Evolutionary conservation across 2,113 vertebrate genomes (phyloP), one percentile per base, ranked within the genome.

Genomic region (Stegostoma tigrinum): DNA sequence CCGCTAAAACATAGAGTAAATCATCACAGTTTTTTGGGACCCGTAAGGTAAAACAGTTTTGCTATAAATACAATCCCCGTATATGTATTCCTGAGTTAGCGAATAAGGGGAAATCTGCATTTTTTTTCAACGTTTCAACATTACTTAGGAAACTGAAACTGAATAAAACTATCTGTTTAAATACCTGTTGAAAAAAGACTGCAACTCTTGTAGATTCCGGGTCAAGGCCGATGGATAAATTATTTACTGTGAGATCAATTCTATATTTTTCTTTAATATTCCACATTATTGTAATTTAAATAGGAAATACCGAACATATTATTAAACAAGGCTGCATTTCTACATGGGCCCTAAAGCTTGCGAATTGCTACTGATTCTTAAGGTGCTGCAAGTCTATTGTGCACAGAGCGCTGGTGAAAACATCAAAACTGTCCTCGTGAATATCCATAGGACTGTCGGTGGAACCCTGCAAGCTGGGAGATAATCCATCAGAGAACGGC

Each of bases 331-430:
- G 94, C 94, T 95, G 42, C 30, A 95, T 52, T 70, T 72, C 42
- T 95, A 95, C 94, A 95, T 24, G 48, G 42, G 5, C 34, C 19
- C 67, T 95, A 72, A 0, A 23, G 48, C 42, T 95, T 72, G 24
- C 42, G n/a, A 95, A 95, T 72, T 5, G 94, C 66, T 72, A 95
- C 97, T 98, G 98, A 96, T 99, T 99, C 96, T 98, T 97, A 93
- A 99, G 97, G 96, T 98, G 97, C 27, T 98, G 98, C 95, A 98
- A 96, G 97, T 99, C 99, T 97, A 99, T 98, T 34, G 98, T 97
- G 97, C 98, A 99, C 96, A 99, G 97, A 78, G 98, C 99, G 98
- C 98, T 99, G 0, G 98, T 98, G 96, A 99, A 99, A 95, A 99
- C 97, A 96, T 99, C 99, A 97, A 99, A 97, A 96, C 99, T 98